Evolutionary conservation across 2,797 vertebrate species (phyloP).

Genomic region (Arnoldichthys spilopterus): DNA sequence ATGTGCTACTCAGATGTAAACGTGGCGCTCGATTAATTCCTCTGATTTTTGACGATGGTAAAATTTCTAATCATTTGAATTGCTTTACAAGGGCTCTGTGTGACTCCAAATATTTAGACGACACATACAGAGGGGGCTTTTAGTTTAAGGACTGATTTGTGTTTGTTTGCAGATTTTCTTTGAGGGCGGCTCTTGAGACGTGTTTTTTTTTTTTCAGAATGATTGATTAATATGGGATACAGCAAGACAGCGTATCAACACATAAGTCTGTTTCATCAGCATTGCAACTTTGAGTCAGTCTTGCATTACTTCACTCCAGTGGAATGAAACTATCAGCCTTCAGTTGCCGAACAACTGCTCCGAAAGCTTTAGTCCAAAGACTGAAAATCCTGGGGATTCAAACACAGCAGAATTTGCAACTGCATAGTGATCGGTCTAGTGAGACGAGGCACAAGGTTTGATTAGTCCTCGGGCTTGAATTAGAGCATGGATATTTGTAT

Average conservation of each 20-base stretch:
- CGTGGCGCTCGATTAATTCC: constrained; percentile 79
- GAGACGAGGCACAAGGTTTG: not conserved
- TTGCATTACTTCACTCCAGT: constrained; percentile 27
- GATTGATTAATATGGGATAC: constrained; percentile 31
- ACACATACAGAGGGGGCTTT: constrained; percentile 1
- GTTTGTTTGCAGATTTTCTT: constrained; percentile 22
- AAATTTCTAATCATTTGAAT: constrained; percentile 43
- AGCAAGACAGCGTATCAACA: constrained; percentile 25
- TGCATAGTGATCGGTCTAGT: constrained; percentile 9
- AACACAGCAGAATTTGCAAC: constrained; percentile 2
- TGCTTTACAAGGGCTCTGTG: constrained; percentile 41
- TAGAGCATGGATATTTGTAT: not conserved
- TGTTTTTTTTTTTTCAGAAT: constrained; percentile 27
- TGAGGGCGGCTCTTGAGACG: constrained; percentile 9
- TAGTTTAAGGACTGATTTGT: constrained; percentile 45
- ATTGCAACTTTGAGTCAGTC: constrained; percentile 19
- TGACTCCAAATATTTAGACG: constrained; percentile 51
- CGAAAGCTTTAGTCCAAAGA: constrained; percentile 8
- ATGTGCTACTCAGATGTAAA: constrained; percentile 69
- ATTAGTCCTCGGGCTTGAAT: not conserved
- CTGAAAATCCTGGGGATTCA: constrained; percentile 7
- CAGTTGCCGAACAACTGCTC: constrained; percentile 10
- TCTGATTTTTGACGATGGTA: constrained; percentile 41
- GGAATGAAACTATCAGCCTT: constrained; percentile 26
- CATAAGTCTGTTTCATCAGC: constrained; percentile 27